Base-by-base conservation (phyloP, 2,888 invertebrate genomes). In the Drosophila putrida region DNA sequence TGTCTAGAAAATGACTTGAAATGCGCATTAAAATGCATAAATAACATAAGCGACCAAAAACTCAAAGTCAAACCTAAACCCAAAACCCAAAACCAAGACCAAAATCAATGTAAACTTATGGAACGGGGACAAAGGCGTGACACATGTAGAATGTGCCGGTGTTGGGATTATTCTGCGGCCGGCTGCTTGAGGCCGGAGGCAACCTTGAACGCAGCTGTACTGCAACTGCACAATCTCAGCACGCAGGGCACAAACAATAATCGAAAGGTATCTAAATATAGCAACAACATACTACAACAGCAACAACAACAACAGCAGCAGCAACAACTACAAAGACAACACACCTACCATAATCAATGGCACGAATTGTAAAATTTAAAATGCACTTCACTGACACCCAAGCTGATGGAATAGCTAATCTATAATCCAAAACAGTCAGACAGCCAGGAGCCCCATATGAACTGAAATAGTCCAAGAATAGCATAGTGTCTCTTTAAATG, bases 91-190 rank as follows among this genome's bases (percentile, higher is more conserved):
- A 43, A 33, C 25, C 46, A 46, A 27, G 25, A n/a, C 38, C 38
- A 54, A 65, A 35, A 11, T 15, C 35, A 43, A 50, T 44, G 10
- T 15, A 28, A n/a, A 20, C 20, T 20, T 31, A 44, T 33, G 53
- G 10, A 27, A 13, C 38, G 41, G 39, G 53, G 33, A 55, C 51
- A 61, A 53, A 61, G 61, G 13, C 65, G 33, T 54, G 61, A 81
- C 81, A 82, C 68, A 82, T 84, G 84, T 85, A 80, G 82, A 83
- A 83, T 83, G 71, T 38, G 67, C 35, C 67, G 49, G 33, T 60
- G 55, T 53, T 82, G 86, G 86, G 84, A 84, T 85, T 84, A 84
- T 83, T 78, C 50, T 80, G 85, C 66, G 85, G 83, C 61, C 55
- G 41, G 53, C 46, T 36, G 54, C n/a, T 27, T 25, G 11, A 25